phyloP scores from a whole-genome alignment of 1,140 invertebrate genomes.

The Whitmania pigra region DNA sequence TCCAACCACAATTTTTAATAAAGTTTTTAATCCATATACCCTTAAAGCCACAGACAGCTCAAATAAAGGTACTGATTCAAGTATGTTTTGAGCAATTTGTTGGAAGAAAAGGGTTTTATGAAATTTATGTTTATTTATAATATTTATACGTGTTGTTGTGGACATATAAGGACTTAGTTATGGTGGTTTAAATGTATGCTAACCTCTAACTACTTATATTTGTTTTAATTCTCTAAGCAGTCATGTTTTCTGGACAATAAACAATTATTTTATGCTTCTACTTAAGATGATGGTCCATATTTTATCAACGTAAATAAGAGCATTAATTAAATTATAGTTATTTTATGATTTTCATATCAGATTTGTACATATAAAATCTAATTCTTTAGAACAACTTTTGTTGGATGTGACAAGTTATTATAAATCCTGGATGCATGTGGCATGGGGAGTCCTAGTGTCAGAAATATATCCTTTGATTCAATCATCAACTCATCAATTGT shows the following conservation, averaged over 20 bases:
- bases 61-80: no score
- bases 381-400: background rate
- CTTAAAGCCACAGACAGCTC: background rate
- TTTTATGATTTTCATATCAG: slow-evolving; percentile 3
- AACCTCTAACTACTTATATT: no score
- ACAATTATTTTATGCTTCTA: background rate
- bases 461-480: slow-evolving; percentile 8
- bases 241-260: no score
- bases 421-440: background rate
- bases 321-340: background rate
- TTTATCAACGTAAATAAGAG: background rate
- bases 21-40: slow-evolving; percentile 1
- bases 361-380: background rate
- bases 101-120: no score
- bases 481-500: background rate
- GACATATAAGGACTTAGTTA: no score
- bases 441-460: background rate
- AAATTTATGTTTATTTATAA: no score
- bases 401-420: background rate
- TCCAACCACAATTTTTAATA: background rate
- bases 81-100: no score
- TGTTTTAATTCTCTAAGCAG: no score
- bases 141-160: no score
- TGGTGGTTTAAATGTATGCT: no score
- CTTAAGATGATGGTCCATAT: background rate